Evolutionary conservation across 2,113 vertebrate genomes (phyloP).

Genomic region (Sturnus vulgaris): DNA sequence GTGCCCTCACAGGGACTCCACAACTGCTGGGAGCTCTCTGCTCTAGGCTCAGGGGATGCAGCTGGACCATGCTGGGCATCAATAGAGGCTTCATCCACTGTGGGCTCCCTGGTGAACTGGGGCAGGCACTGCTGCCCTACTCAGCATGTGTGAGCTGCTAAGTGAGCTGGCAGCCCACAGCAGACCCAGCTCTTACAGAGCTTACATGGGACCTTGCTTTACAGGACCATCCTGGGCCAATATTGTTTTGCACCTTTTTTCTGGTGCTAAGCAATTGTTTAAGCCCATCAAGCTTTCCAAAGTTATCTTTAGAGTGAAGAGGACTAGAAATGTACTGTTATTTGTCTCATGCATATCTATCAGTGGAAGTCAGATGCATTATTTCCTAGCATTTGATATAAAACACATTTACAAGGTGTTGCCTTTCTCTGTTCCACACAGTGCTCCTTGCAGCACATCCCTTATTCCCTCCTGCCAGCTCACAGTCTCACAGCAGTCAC

Average conservation of each 20-base stretch:
- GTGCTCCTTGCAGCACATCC: background rate
- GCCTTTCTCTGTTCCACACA: background rate
- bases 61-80: fast-evolving
- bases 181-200: background rate
- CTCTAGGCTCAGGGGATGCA: background rate
- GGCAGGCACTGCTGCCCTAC: background rate
- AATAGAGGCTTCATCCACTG: background rate
- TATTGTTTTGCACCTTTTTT: background rate
- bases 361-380: background rate
- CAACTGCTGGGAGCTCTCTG: background rate
- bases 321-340: background rate
- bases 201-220: background rate
- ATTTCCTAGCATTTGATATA: background rate
- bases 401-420: background rate
- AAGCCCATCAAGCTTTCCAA: background rate
- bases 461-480: background rate
- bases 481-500: background rate
- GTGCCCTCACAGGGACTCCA: background rate
- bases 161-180: background rate
- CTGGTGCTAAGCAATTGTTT: background rate
- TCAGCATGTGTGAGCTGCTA: background rate
- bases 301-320: background rate
- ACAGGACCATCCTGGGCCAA: background rate
- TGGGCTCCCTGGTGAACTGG: background rate
- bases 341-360: background rate